phyloP scores from a whole-genome alignment of 2,113 vertebrate species.

The Opisthocomus hoazin region DNA sequence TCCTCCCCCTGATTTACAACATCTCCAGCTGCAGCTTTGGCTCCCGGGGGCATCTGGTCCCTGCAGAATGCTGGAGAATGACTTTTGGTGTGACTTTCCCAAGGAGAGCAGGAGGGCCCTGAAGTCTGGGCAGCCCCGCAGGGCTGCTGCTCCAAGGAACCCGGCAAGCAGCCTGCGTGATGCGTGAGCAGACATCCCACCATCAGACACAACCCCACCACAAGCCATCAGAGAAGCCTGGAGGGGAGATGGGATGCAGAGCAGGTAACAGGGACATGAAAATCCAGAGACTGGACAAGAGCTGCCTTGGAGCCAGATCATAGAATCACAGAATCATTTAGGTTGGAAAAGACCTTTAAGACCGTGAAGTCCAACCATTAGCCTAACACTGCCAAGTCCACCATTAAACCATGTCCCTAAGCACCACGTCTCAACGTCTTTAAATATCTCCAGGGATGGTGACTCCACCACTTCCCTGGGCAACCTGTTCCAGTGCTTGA shows the following conservation, averaged over 20 bases:
- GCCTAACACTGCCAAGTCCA: too few species aligned
- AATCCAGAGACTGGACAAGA: not conserved
- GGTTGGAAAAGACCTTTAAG: too few species aligned
- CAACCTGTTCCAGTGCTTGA: too few species aligned
- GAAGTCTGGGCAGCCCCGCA: rapidly evolving
- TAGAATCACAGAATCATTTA: too few species aligned
- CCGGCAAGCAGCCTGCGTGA: not conserved
- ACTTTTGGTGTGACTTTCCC: not conserved
- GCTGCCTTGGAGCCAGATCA: not conserved
- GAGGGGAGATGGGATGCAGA: not conserved
- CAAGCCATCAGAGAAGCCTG: not conserved
- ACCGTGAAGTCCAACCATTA: too few species aligned
- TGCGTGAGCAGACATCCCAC: rapidly evolving
- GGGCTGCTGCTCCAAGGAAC: not conserved
- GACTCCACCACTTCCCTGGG: too few species aligned
- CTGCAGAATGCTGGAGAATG: not conserved
- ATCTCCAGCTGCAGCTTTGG: not conserved
- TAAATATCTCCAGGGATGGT: too few species aligned
- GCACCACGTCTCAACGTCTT: too few species aligned
- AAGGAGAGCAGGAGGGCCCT: not conserved
- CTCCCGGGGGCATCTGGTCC: not conserved
- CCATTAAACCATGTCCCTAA: too few species aligned
- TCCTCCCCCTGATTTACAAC: not conserved
- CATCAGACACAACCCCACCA: not conserved
- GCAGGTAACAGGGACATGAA: not conserved